phyloP scores from a whole-genome alignment of 2,797 vertebrate species.

The Mustela erminea region DNA sequence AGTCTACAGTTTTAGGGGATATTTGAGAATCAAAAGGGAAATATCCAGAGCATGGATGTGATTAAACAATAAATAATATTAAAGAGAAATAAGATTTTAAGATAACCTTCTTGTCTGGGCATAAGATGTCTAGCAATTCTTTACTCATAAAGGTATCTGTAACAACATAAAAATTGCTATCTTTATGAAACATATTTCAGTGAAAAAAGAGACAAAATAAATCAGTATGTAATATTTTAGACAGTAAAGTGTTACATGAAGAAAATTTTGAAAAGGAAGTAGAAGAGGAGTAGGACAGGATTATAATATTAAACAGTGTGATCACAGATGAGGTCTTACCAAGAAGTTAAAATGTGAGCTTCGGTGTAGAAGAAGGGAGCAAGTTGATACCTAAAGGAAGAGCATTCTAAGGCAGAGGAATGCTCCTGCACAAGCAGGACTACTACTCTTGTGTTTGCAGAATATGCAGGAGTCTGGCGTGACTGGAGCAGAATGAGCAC shows the following conservation, averaged over 20 bases:
- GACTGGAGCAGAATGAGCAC: background rate
- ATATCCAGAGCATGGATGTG: background rate
- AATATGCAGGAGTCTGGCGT: background rate
- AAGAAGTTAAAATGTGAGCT: background rate
- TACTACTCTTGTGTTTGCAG: no score
- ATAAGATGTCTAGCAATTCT: background rate
- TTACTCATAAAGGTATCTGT: background rate
- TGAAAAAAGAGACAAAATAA: background rate
- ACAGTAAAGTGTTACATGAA: background rate
- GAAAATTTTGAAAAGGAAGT: background rate
- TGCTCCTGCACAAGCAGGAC: background rate
- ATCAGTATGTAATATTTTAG: slow-evolving; percentile 14
- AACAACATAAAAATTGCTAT: background rate
- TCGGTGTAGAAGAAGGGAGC: background rate
- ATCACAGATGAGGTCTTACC: background rate
- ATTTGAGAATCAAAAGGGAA: background rate
- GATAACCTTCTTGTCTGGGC: background rate
- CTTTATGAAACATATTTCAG: background rate
- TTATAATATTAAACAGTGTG: background rate
- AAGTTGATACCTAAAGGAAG: background rate
- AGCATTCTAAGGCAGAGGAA: background rate
- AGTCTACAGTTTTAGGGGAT: background rate
- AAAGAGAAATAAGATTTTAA: slow-evolving; percentile 37
- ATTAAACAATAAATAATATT: slow-evolving; percentile 20
- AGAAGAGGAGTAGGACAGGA: background rate